Evolutionary conservation across 2,888 invertebrate genomes (phyloP).

Genomic region (Polydesmus complanatus): DNA sequence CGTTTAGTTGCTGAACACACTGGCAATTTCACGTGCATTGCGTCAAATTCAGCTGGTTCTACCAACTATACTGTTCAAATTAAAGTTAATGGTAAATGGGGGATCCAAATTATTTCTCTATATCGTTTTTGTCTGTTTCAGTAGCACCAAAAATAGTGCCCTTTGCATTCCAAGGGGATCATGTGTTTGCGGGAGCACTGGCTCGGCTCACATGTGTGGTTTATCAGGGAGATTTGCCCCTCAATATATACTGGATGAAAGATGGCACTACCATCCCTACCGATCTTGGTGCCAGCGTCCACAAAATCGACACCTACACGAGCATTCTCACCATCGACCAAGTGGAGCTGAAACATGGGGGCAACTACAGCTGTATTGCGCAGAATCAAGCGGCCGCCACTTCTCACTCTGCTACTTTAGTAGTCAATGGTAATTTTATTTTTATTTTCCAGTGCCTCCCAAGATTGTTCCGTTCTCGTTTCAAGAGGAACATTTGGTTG

Average conservation of each 20-base stretch:
- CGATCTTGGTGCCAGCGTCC: not conserved
- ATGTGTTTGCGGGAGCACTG: conserved; percentile 59
- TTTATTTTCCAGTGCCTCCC: conserved; percentile 17
- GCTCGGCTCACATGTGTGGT: conserved; percentile 67
- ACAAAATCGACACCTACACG: conserved; percentile 7
- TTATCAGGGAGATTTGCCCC: conserved; percentile 62
- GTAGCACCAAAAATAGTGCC: conserved; percentile 46
- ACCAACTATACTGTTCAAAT: not conserved
- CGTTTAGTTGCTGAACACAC: not conserved
- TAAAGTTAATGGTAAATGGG: conserved; percentile 11
- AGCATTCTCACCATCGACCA: conserved; percentile 12
- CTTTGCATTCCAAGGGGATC: conserved; percentile 60
- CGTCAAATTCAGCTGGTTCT: conserved; percentile 1
- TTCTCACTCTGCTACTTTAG: not conserved
- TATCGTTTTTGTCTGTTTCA: conserved; percentile 3
- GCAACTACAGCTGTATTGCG: conserved; percentile 10
- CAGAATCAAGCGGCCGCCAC: conserved; percentile 1
- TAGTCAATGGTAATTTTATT: conserved; percentile 7
- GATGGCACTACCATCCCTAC: conserved; percentile 40
- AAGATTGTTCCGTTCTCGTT: conserved; percentile 17
- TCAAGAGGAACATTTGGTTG: conserved; percentile 13
- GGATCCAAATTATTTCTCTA: not conserved
- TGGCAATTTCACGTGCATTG: conserved; percentile 8
- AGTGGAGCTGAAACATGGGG: conserved; percentile 7
- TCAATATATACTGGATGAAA: conserved; percentile 66